Evolutionary conservation across 1,140 invertebrate genomes (phyloP), one percentile per base, ranked within the genome.

Genomic region (Drosophila serrata): DNA sequence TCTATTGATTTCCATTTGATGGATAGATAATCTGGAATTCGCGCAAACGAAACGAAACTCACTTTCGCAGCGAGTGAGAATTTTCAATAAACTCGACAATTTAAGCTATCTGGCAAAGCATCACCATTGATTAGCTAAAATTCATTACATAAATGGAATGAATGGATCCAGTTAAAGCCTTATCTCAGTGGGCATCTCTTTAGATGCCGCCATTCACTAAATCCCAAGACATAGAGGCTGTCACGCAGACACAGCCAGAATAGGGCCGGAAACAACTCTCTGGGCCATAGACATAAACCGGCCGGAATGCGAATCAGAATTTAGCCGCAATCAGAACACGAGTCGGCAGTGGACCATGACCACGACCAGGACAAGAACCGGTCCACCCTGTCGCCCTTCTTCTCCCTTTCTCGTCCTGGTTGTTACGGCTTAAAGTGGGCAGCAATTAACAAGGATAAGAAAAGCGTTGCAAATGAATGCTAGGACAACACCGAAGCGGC

Each of bases 1-100:
- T 51, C 46, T 46, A 82, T 70, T 72, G 78, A 65, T 70, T 70
- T 53, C 39, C 56, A 43, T 80, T 63, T 56, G 75, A 76, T 75
- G 17, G 64, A 35, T 33, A 58, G 61, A 53, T 45, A 35, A 55
- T 69, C 46, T 24, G 31, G 37, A 55, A 29, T 19, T 55, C 29
- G 45, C 46, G 35, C 58, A 46, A 37, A 48, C 31, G 35, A 67
- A 62, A 31, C 19, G 15, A 17, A 37, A 37, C 35, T n/a, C 24
- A 27, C 12, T 46, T 24, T 13, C 12, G 42, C 42, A 17, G 31
- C 22, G 19, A 60, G 13, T 6, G n/a, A 24, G 22, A 31, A 48
- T 46, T 60, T 65, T 49, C 27, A 70, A 31, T 58, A 58, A 69
- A 39, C 27, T 19, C 56, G 27, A 35, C 46, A 57, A 27, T 46